Base-by-base conservation (phyloP, 2,888 invertebrate species). In the Lasioglossum villosulum region DNA sequence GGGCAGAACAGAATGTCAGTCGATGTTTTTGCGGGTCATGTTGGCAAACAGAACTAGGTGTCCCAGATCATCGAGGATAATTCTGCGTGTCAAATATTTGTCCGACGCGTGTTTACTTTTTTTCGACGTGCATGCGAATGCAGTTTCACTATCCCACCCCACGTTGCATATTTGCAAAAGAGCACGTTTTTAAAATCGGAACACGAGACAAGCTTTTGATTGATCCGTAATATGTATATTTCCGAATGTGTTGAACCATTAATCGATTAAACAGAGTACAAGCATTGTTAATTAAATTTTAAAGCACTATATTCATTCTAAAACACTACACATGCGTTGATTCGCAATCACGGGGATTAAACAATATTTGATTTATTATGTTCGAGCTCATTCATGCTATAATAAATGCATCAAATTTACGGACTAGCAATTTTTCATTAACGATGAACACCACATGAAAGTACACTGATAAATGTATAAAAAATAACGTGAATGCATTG, bases 61-160 rank as follows among this genome's bases (percentile, higher is more conserved):
- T 39, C n/a, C 70, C 2, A 39, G 70, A 39, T 70, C 39, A 70
- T 23, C 37, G 39, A 70, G n/a, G 70, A 70, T 70, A 70, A 39
- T 70, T 70, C 39, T n/a, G 39, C 37, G 12, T 39, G 39, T 39
- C 39, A 39, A 39, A 70, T 70, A 39, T 70, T 70, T 70, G 37
- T 10, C 14, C 2, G 39, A 39, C 70, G n/a, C 2, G 39, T n/a
- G 5, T 70, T n/a, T 70, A 14, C n/a, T 12, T 70, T 70, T 37
- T 68, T 39, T 14, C 70, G 23, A 1, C 23, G 42, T 2, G 42
- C 2, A 37, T 0, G 42, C 23, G 27, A 27, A 14, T 2, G 16
- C 8, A n/a, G 27, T 30, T 71, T 42, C 42, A 12, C 2, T 27
- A 14, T 71, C 27, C 42, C 8, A 37, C 42, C 27, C 2, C 66